Evolutionary conservation across 2,888 invertebrate species (phyloP).

Genomic region (Hypsopygia costalis): DNA sequence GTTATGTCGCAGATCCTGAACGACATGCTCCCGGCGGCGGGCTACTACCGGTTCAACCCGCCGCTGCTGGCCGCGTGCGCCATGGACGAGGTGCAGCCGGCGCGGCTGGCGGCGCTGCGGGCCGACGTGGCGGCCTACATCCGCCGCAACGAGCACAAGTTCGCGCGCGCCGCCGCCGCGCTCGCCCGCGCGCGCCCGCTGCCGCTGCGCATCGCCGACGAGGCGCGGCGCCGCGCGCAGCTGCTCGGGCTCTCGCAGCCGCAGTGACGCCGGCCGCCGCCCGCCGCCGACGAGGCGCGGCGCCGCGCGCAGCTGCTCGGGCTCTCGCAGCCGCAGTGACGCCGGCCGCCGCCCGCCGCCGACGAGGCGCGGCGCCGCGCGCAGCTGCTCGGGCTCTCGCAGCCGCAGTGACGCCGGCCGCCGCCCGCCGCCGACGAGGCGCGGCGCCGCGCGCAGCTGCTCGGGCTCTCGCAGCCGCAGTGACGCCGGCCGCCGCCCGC

Average conservation of each 20-base stretch:
- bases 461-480: neutral
- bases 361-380: too few relatives aligned
- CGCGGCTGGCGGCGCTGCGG: conserved; percentile 27
- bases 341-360: neutral
- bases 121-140: conserved; percentile 89
- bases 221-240: conserved; percentile 31
- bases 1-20: conserved; percentile 70
- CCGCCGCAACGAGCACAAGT: conserved; percentile 89
- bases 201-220: conserved; percentile 40
- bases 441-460: neutral
- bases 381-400: conserved; percentile 39
- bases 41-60: conserved; percentile 93
- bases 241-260: conserved; percentile 36
- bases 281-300: conserved; percentile 6
- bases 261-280: conserved; percentile 23
- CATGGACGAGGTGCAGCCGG: conserved; percentile 86
- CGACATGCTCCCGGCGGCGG: conserved; percentile 83
- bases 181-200: conserved; percentile 39
- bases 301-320: neutral
- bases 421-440: conserved; percentile 12
- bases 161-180: conserved; percentile 80
- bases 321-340: too few relatives aligned
- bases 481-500: neutral
- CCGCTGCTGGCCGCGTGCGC: neutral
- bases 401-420: conserved; percentile 21